Percentiles rank a stretch among this genome's conserved stretches.
These are phyloP conservation scores for Microctenopoma steveboyesi DNA, from an alignment of 2,797 vertebrate species.

Conservation along the genomic window DNA sequence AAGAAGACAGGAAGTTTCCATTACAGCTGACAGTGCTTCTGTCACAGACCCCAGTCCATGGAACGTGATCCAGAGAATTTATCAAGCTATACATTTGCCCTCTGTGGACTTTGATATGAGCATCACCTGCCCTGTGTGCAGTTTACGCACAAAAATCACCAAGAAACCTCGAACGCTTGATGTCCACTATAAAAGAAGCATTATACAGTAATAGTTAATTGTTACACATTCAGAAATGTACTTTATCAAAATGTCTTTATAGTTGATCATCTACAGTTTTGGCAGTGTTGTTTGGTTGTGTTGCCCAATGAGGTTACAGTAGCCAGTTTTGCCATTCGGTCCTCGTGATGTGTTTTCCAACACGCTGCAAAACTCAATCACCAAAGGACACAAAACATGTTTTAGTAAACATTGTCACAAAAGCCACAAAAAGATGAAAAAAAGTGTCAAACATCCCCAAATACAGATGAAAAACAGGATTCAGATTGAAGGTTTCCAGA, in stretches of 20 bases:
- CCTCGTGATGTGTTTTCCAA: neutral
- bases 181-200: neutral
- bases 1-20: conserved; percentile 19
- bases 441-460: no score
- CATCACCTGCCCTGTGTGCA: neutral
- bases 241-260: no score
- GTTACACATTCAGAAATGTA: neutral
- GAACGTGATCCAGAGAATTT: conserved; percentile 21
- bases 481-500: neutral
- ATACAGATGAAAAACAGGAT: no score
- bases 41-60: conserved; percentile 9
- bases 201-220: neutral
- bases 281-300: no score
- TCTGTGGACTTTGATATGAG: conserved; percentile 2
- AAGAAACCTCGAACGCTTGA: neutral
- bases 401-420: no score
- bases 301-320: no score
- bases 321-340: no score
- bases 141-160: neutral
- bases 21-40: conserved; percentile 32
- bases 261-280: no score
- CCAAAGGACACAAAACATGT: neutral
- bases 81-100: conserved; percentile 10
- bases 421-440: no score
- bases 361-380: neutral